A percentile compares a stretch with the other conserved stretches of the same genome.
These are phyloP conservation scores for Glyptemys insculpta DNA, from an alignment of 2,797 vertebrate species.

Conservation along the genomic window DNA sequence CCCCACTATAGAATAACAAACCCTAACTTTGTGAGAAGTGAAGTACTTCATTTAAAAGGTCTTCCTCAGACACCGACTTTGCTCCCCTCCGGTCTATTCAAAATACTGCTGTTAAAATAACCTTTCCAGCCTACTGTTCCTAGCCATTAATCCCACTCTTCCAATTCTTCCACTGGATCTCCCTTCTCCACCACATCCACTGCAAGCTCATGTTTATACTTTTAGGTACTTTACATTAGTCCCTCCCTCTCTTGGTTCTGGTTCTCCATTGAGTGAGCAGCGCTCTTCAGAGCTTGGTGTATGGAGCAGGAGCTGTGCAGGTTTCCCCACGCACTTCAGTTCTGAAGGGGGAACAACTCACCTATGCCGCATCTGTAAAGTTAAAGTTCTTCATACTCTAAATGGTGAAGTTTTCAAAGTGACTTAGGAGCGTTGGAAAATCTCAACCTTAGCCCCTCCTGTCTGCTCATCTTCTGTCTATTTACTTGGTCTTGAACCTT, in stretches of 20 bases:
- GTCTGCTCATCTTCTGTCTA: conserved; percentile 64
- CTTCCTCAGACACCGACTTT: background rate
- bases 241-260: background rate
- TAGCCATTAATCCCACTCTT: background rate
- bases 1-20: background rate
- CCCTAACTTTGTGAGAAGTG: background rate
- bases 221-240: background rate
- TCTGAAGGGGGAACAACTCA: background rate
- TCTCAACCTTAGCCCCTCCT: conserved; percentile 40
- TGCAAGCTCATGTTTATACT: conserved; percentile 15
- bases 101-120: background rate
- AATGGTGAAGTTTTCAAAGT: conserved; percentile 11
- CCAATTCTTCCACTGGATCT: background rate
- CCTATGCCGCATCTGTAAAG: conserved; percentile 36
- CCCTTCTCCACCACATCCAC: background rate
- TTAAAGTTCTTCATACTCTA: conserved; percentile 22
- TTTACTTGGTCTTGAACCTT: conserved; percentile 4
- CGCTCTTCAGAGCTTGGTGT: background rate
- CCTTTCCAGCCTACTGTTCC: background rate
- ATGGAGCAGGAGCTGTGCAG: background rate
- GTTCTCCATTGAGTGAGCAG: background rate
- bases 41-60: background rate
- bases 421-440: conserved; percentile 69
- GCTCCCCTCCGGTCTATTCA: background rate
- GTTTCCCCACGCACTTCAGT: background rate